Base-by-base conservation (phyloP, 2,113 vertebrate genomes). In the Microcebus jonahi region DNA sequence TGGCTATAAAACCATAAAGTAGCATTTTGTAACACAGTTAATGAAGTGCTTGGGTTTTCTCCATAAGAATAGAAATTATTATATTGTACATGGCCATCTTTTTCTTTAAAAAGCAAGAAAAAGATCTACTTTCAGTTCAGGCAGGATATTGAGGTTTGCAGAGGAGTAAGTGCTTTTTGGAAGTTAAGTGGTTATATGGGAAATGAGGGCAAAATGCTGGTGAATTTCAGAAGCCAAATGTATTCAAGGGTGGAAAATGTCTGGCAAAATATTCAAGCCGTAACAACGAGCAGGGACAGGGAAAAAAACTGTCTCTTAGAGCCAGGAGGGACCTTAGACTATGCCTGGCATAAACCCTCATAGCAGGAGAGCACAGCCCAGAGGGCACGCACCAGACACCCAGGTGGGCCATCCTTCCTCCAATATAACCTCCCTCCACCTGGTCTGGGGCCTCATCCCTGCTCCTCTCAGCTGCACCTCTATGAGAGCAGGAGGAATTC, bases 91-190 rank as follows among this genome's bases (percentile, higher is more conserved):
- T 31, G 13, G n/a, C 27, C 53, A 57, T 76, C 15, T 81, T 31
- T 71, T 92, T 59, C 48, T 88, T 75, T 79, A 25, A 90, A 93
- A 65, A 55, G 8, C 21, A 8, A 93, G 59, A 59, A 65, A 95
- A 87, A 82, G 12, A 86, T 70, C 25, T n/a, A 80, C 65, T 90
- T 95, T 13, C 76, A 76, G 29, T 71, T 80, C 27, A 81, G 57
- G 42, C 18, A 50, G 6, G 25, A 45, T 84, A 34, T 5, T 63
- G 50, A 88, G 21, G n/a, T 53, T 9, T 70, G 57, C 63, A 80
- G 15, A 36, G 8, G 34, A 48, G 13, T 1, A 3, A 23, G 27
- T 11, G 55, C 2, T 55, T 70, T 84, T 36, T 36, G 34, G 25
- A 85, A 77, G 21, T n/a, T 63, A 81, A 55, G n/a, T 70, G 39